Evolutionary conservation across 2,113 vertebrate genomes (phyloP).

Genomic region (Rhinolophus sinicus): DNA sequence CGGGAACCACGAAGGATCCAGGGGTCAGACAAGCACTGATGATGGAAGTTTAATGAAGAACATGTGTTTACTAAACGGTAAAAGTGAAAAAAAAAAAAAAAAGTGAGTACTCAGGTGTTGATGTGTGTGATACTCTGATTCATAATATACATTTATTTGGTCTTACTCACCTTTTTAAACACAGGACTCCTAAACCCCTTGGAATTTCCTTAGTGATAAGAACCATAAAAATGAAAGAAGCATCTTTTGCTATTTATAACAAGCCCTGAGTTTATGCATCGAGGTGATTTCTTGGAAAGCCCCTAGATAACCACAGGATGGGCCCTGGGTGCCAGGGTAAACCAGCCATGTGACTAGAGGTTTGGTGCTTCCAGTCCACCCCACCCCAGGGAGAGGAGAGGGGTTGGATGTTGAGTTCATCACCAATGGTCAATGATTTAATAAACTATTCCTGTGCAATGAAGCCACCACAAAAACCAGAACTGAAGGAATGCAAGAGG

Average conservation of each 20-base stretch:
- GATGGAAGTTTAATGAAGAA: background rate
- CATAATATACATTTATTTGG: background rate
- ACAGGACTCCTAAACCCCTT: background rate
- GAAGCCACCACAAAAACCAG: no score
- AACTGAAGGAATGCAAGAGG: background rate
- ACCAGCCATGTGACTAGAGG: background rate
- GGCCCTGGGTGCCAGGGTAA: background rate
- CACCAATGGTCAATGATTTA: background rate
- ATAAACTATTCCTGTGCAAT: background rate
- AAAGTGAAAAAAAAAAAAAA: background rate
- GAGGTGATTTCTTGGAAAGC: background rate
- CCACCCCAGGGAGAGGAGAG: background rate
- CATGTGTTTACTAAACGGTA: no score
- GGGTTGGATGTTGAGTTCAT: background rate
- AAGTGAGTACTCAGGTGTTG: background rate
- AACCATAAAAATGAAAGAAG: background rate
- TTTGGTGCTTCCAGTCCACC: no score
- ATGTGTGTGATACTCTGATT: background rate
- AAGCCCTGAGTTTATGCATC: background rate
- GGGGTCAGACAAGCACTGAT: background rate
- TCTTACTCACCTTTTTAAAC: background rate
- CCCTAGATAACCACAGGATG: background rate
- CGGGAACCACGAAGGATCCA: background rate
- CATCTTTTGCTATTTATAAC: background rate
- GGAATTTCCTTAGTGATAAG: background rate